Base-by-base conservation (phyloP, 2,113 vertebrate genomes). In the Scartelaos histophorus region DNA sequence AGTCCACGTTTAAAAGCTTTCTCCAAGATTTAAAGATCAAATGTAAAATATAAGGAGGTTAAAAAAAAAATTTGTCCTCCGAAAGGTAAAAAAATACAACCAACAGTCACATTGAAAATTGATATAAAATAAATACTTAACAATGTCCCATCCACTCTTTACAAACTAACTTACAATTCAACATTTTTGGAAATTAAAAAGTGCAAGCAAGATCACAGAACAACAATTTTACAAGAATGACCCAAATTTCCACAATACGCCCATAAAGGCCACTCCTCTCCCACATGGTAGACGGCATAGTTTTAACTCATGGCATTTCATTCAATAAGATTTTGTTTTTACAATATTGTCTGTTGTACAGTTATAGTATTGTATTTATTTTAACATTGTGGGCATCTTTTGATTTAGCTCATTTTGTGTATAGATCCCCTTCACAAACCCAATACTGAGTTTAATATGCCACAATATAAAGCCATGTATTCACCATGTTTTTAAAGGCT, bases 161-260 rank as follows among this genome's bases (percentile, higher is more conserved):
- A 17, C 77, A 56, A 74, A 72, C 83, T 70, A 64, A 84, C 81
- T 84, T 75, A 85, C 82, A 89, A 78, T 85, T 85, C 74, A 49
- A 73, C 85, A 70, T 87, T 87, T 83, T 85, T 56, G 78, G 57
- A 67, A 85, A 88, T 69, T 21, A 69, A 2, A 79, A 87, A 86
- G 84, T 90, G 89, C 89, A 92, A 92, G 91, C 90, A 91, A 93
- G 85, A 93, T 91, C 88, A 93, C 93, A 87, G 84, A 89, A 92
- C 85, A 46, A 88, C 80, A 88, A 92, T 90, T 85, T 60, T 91
- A 93, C 90, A 93, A 85, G 82, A 90, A 78, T 72, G 79, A 82
- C 80, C 73, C 22, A 75, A 80, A 60, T 76, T 77, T 81, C 74
- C 21, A 80, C 60, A 62, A 35, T 34, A 61, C 16, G 7, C 22